phyloP scores from a whole-genome alignment of 1,140 invertebrate species.

The Pseudomyrmex pallidus region DNA sequence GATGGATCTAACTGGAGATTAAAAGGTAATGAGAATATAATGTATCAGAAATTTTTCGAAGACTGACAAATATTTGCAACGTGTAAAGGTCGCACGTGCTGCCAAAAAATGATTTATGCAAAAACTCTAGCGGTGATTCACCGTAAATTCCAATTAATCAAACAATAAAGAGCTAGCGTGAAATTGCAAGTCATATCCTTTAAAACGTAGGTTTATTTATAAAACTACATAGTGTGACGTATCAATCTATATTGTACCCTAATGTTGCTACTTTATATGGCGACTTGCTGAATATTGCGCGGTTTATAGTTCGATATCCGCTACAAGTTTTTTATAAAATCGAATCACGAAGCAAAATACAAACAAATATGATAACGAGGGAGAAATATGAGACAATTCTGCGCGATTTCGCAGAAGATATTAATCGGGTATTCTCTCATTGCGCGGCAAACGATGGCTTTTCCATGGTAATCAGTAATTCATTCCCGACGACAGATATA shows the following conservation, averaged over 20 bases:
- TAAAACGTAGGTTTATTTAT: neutral
- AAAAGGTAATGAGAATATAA: too few relatives aligned
- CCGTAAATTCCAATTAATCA: constrained; percentile 27
- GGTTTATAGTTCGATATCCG: too few relatives aligned
- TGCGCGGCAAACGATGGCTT: neutral
- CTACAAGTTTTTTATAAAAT: too few relatives aligned
- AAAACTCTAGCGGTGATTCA: constrained; percentile 10
- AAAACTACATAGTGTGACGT: too few relatives aligned
- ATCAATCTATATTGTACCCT: too few relatives aligned
- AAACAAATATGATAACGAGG: too few relatives aligned
- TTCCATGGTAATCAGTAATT: neutral
- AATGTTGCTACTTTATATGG: too few relatives aligned
- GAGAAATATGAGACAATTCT: too few relatives aligned
- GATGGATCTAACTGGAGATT: neutral
- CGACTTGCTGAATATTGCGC: too few relatives aligned
- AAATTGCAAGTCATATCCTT: neutral
- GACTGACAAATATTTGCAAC: constrained; percentile 42
- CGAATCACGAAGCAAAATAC: too few relatives aligned
- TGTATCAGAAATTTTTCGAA: constrained; percentile 18
- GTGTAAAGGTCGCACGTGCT: neutral
- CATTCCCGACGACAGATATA: neutral
- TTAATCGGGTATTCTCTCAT: neutral
- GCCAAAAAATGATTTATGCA: constrained; percentile 54
- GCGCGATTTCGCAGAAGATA: neutral
- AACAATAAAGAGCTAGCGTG: neutral